These are phyloP conservation scores for Gymnosoma rotundatum DNA, from an alignment of 2,888 invertebrate genomes.

Conservation along the genomic window DNA sequence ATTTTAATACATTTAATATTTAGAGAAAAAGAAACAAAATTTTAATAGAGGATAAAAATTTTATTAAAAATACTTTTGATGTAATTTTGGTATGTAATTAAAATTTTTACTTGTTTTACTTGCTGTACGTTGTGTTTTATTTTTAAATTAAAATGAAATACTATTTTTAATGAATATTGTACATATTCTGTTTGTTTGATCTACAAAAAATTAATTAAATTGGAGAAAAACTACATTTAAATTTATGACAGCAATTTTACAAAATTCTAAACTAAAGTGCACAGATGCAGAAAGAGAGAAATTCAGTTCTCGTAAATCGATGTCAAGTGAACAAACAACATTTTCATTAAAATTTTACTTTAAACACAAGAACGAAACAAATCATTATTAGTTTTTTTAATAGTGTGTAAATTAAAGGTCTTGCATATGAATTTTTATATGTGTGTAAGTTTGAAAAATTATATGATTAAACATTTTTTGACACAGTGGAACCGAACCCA, in stretches of 20 bases:
- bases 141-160: conserved; percentile 39
- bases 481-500: too few relatives aligned
- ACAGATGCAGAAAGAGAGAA: not conserved
- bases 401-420: not conserved
- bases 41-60: conserved; percentile 29
- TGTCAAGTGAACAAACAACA: conserved; percentile 25
- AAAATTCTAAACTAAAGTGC: conserved; percentile 21
- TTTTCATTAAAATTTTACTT: conserved; percentile 39
- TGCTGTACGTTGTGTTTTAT: conserved; percentile 15
- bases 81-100: conserved; percentile 54
- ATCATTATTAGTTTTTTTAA: too few relatives aligned
- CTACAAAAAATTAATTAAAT: conserved; percentile 62
- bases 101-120: conserved; percentile 2
- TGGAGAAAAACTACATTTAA: conserved; percentile 53
- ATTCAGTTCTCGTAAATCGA: conserved; percentile 1
- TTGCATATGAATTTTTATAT: not conserved
- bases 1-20: not conserved
- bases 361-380: conserved; percentile 6
- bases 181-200: conserved; percentile 47
- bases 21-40: conserved; percentile 15
- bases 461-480: too few relatives aligned
- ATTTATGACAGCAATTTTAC: conserved; percentile 56
- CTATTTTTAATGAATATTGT: conserved; percentile 44
- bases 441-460: too few relatives aligned
- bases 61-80: conserved; percentile 58